Evolutionary conservation across 2,888 invertebrate genomes (phyloP).

Genomic region (Andrena bucephala): DNA sequence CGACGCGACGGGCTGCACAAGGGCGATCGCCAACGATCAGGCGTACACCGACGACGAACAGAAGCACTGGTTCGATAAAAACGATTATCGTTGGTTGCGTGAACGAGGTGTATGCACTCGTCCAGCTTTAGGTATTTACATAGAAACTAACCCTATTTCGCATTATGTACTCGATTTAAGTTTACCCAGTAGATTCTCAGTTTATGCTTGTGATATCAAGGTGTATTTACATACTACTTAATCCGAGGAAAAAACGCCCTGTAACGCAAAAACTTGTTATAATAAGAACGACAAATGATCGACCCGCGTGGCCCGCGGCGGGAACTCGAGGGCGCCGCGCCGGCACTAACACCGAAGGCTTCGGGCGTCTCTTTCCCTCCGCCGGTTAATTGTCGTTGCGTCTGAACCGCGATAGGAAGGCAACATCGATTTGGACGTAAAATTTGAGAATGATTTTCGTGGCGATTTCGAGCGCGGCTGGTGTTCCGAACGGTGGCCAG

Average conservation of each 20-base stretch:
- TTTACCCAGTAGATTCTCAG: constrained; percentile 81
- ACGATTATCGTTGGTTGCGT: constrained; percentile 83
- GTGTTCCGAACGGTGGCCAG: background rate
- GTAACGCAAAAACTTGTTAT: constrained; percentile 76
- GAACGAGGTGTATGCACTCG: constrained; percentile 81
- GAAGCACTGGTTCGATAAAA: constrained; percentile 83
- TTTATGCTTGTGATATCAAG: constrained; percentile 83
- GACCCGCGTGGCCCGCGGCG: constrained; percentile 71
- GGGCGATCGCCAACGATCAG: constrained; percentile 57
- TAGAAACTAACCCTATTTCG: constrained; percentile 84
- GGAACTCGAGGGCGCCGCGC: constrained; percentile 64
- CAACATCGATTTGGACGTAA: constrained; percentile 4
- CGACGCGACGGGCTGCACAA: constrained; percentile 17
- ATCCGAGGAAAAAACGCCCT: constrained; percentile 82
- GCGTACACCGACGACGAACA: constrained; percentile 77
- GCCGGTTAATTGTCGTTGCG: background rate
- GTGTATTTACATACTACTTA: constrained; percentile 84
- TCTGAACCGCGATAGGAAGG: background rate
- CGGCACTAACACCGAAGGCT: background rate
- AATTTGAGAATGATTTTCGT: background rate
- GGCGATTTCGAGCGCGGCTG: background rate
- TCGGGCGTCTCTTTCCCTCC: background rate
- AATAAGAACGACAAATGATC: constrained; percentile 79
- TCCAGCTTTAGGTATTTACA: constrained; percentile 80
- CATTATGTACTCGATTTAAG: constrained; percentile 82